Percentiles rank a stretch among this genome's conserved stretches.
Evolutionary conservation across 2,888 invertebrate species (phyloP).

Genomic region (Phytoseiulus persimilis): DNA sequence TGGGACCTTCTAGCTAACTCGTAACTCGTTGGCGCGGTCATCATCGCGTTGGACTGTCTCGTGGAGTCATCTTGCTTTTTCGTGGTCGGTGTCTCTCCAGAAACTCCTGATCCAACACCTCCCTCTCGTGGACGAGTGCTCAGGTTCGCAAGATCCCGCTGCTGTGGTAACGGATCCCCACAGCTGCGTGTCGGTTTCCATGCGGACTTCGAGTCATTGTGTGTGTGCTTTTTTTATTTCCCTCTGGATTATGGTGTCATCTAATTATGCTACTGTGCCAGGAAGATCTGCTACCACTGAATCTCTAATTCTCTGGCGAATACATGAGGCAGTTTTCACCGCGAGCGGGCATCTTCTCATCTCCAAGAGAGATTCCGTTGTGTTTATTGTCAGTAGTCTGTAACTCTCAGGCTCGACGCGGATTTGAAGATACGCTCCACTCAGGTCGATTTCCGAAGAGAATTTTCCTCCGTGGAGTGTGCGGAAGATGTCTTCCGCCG

Average conservation of each 20-base stretch:
- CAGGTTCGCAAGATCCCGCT: no score
- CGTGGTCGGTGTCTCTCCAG: no score
- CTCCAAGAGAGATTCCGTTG: slow-evolving; percentile 24
- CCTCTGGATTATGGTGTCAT: slow-evolving; percentile 43
- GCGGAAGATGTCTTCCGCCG: slow-evolving; percentile 35
- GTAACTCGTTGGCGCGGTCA: no score
- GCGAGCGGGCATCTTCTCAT: slow-evolving; percentile 43
- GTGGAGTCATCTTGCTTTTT: no score
- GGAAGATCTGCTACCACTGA: slow-evolving; percentile 46
- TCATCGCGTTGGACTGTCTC: no score
- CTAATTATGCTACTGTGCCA: slow-evolving; percentile 42
- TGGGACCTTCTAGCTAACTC: no score
- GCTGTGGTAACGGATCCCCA: no score
- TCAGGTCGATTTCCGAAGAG: slow-evolving; percentile 41
- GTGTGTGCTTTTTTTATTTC: background rate
- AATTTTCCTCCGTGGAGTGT: slow-evolving; percentile 35
- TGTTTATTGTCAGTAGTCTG: background rate
- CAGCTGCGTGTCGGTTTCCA: no score
- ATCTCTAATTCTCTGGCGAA: slow-evolving; percentile 49
- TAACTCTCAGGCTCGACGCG: background rate
- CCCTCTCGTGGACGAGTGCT: no score
- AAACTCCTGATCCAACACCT: no score
- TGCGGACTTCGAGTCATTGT: background rate
- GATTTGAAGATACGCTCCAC: slow-evolving; percentile 24
- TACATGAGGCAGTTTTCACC: slow-evolving; percentile 47